These are phyloP conservation scores for Phataginus tricuspis DNA, from an alignment of 2,797 vertebrate genomes.

Conservation along the genomic window DNA sequence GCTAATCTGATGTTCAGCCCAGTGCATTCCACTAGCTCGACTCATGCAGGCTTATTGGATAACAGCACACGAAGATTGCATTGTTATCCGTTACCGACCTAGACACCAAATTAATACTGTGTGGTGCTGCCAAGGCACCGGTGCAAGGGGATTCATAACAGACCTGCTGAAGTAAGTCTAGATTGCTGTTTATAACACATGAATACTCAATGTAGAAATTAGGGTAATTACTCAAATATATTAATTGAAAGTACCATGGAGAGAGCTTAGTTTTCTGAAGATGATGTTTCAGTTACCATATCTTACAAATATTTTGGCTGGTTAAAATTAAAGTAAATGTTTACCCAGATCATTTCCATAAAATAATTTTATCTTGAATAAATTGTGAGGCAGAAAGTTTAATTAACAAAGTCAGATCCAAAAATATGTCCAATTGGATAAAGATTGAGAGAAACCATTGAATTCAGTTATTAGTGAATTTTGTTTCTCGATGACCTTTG, in stretches of 20 bases:
- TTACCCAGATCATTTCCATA: neutral
- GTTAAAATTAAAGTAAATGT: neutral
- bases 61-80: constrained; percentile 94
- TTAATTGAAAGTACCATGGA: neutral
- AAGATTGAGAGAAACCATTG: neutral
- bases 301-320: neutral
- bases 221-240: neutral
- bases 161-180: neutral
- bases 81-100: constrained; percentile 80
- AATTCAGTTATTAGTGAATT: neutral
- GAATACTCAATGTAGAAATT: neutral
- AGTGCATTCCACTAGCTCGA: constrained; percentile 95
- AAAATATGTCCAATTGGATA: neutral
- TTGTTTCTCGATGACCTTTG: neutral
- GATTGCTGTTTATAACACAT: neutral
- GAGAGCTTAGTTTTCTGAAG: neutral
- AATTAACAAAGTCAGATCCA: neutral
- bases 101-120: neutral
- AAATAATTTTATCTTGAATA: neutral
- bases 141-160: neutral
- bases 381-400: neutral
- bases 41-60: constrained; percentile 94
- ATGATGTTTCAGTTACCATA: neutral
- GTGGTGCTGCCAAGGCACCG: neutral
- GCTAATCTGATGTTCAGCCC: constrained; percentile 96